Evolutionary conservation across 2,797 vertebrate species (phyloP).

Genomic region (Chloroceryle amazona): DNA sequence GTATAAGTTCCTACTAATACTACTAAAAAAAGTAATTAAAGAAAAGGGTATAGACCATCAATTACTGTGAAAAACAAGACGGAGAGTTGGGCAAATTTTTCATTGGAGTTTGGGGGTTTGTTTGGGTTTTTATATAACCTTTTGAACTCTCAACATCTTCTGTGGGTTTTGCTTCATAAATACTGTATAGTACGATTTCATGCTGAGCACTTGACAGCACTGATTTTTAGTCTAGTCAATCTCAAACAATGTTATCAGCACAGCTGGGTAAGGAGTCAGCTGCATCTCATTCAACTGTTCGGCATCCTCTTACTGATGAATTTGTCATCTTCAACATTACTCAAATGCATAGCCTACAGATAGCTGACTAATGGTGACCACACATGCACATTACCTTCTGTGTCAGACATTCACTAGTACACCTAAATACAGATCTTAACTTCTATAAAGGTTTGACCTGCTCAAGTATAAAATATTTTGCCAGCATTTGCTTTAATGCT

Average conservation of each 20-base stretch:
- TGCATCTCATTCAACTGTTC: neutral
- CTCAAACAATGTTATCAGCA: neutral
- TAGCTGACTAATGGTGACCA: neutral
- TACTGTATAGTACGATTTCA: neutral
- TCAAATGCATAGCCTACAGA: neutral
- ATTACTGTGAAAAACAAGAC: neutral
- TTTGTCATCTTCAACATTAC: neutral
- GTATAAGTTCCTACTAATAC: neutral
- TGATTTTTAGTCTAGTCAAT: neutral
- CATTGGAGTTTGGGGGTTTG: fast-evolving
- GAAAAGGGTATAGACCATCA: fast-evolving
- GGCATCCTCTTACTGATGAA: neutral
- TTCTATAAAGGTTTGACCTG: neutral
- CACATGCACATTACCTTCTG: neutral
- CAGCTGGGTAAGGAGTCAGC: neutral
- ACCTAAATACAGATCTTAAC: neutral
- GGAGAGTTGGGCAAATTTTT: fast-evolving
- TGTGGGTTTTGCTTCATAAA: neutral
- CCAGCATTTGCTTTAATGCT: neutral
- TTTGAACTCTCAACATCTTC: neutral
- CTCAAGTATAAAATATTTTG: neutral
- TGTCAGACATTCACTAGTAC: neutral
- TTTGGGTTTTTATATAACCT: fast-evolving
- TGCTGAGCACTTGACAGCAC: neutral
- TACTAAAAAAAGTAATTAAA: neutral